phyloP scores from a whole-genome alignment of 2,888 invertebrate genomes.

The Colletes collaris region DNA sequence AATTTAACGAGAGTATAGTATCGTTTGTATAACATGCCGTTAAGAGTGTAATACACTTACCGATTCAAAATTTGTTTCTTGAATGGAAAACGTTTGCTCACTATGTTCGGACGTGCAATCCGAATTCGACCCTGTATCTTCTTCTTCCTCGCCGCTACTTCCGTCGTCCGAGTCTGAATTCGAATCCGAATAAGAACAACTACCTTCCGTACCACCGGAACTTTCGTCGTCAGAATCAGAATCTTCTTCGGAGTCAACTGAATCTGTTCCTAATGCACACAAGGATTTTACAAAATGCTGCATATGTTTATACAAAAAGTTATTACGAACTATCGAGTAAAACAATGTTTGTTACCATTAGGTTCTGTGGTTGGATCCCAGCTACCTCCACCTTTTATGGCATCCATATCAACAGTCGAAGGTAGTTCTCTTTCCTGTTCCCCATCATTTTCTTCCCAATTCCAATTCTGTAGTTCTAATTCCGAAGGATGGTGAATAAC shows the following conservation, averaged over 20 bases:
- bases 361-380: conserved; percentile 81
- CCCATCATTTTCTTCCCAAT: conserved; percentile 84
- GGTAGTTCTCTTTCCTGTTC: conserved; percentile 86
- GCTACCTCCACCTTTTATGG: conserved; percentile 85
- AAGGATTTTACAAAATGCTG: background rate
- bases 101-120: conserved; percentile 84
- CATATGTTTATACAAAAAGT: background rate
- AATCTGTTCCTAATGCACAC: conserved; percentile 77
- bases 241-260: conserved; percentile 83
- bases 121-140: conserved; percentile 82
- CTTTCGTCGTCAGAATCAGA: conserved; percentile 83
- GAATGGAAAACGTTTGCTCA: conserved; percentile 83
- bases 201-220: conserved; percentile 81
- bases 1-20: background rate
- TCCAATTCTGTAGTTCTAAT: conserved; percentile 81
- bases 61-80: conserved; percentile 84
- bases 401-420: conserved; percentile 88
- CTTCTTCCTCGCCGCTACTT: conserved; percentile 76
- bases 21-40: background rate
- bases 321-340: background rate
- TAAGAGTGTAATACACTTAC: conserved; percentile 63
- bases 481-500: conserved; percentile 86
- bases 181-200: conserved; percentile 82
- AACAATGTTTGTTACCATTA: conserved; percentile 71
- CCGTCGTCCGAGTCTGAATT: conserved; percentile 81